Base-by-base conservation (phyloP, 2,797 vertebrate genomes). In the Enteromius argenteus region DNA sequence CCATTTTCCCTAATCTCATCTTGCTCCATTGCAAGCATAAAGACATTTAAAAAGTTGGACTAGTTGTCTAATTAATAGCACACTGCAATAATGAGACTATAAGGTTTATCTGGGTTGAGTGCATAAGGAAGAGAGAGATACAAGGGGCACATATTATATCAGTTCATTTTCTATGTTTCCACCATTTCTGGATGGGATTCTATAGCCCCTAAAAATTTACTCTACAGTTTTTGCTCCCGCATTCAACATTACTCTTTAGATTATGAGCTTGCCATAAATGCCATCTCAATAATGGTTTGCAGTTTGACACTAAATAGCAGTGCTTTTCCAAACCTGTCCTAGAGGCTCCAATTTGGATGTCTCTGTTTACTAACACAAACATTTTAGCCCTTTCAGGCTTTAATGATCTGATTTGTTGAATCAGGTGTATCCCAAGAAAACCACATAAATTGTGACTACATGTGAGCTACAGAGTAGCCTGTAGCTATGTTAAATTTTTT, bases 1-100 rank as follows among this genome's bases (percentile, higher is more conserved):
- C n/a, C 19, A 15, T 64, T 82, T 39, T n/a, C 37, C 30, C 46
- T 37, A 82, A 46, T 69, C 17, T 82, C 72, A 75, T 76, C 32
- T 83, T n/a, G 32, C 62, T 73, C 27, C 30, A 35, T 44, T 62
- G 39, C 56, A 72, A 30, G 23, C 68, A 60, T 30, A 11, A 39
- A 72, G 42, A 51, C 15, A 83, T 82, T 60, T 73, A 49, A 82
- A 27, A 73, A 49, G 7, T 73, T 30, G 44, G 4, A n/a, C 53
- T 72, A 32, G 30, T 60, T 72, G 17, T 37, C 42, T 14, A 60
- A 58, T 42, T 27, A 58, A 46, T 35, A 46, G 19, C 27, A 72
- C 37, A 60, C 11, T 46, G 2, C 27, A 35, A n/a, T 44, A 72
- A 72, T 15, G 10, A 5, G 23, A 71, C 53, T 46, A 17, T 27